Base-by-base conservation (phyloP, 2,888 invertebrate genomes). In the Magallana nippona region DNA sequence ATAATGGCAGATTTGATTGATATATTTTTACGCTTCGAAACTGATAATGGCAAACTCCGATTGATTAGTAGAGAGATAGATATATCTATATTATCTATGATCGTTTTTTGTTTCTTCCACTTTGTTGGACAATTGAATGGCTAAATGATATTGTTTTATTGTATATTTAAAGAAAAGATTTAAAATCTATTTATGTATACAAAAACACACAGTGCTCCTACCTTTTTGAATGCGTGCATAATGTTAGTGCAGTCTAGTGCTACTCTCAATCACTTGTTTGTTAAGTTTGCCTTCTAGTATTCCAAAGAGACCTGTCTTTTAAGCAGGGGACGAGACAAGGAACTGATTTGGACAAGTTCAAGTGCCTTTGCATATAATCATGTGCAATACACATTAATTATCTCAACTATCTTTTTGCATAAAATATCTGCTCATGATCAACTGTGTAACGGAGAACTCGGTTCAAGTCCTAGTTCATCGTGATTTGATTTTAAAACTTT, bases 301-400 rank as follows among this genome's bases (percentile, higher is more conserved):
- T 71, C 71, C 71, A 71, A 71, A 71, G 71, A 71, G 5, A 44
- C 44, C 44, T 44, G 44, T 0, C 10, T 71, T 32, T 71, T 71
- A 27, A 71, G 71, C 71, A 71, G 71, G 22, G 71, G 71, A 22
- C 32, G 32, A 71, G 71, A 71, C 19, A 71, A 71, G 22, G 15
- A 32, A 71, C 60, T 71, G 71, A 32, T 13, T 27, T 71, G 22
- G 71, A 71, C 22, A 22, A 71, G 71, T 71, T 71, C 15, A 71
- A 71, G 71, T 71, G 71, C 71, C 71, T 71, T 71, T 71, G 71
- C 71, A 71, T 71, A 71, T 27, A 71, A 71, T 71, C 22, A 71
- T 27, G 71, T 71, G 71, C 71, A 71, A 71, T 71, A 71, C 71
- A 27, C 71, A 71, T 71, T 32, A 27, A 2, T 60, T 71, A 71